Base-by-base conservation (phyloP, 2,113 vertebrate species). In the Haliaeetus leucogaster region DNA sequence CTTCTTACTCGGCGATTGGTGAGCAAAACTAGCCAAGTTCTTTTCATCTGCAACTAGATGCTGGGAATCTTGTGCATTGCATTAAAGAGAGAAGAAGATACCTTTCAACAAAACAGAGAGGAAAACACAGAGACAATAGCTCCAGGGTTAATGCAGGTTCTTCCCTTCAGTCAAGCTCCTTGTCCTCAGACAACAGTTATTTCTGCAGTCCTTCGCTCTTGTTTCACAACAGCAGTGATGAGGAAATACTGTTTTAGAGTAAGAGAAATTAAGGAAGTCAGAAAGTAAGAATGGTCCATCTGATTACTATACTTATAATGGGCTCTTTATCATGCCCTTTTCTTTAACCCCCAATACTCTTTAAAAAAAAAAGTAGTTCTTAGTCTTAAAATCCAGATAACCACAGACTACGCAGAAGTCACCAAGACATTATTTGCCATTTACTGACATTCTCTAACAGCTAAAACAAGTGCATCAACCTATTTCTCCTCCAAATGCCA, bases 241-340 rank as follows among this genome's bases (percentile, higher is more conserved):
- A 81, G 65, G 94, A 91, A 95, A 93, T 95, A 95, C 92, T 97
- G 94, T 71, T 90, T 79, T 40, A 89, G 86, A 89, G 86, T 55
- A 42, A 95, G 72, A 92, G 40, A 92, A 48, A 95, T 91, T 67
- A 94, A 88, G 43, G 65, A 90, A 95, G 81, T 94, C 86, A 96
- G 72, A 96, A 92, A 92, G 22, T 32, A 90, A 82, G 52, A 92
- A 92, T 9, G 40, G 32, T 71, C 56, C 61, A 91, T 67, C 32
- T 84, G 68, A 87, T 89, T 59, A 63, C 26, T 62, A 30, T 22
- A 88, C 7, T 58, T 79, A 56, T 13, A 59, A 78, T 16, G 59
- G 40, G 43, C 23, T 93, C 22, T 86, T 91, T 43, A 89, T 38
- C 25, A 50, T 6, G 3, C 6, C 10, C 17, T 76, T 86, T 86